Percentiles rank a stretch among this genome's conserved stretches.
phyloP scores from a whole-genome alignment of 1,140 invertebrate species.

The Pseudomyrmex sp. region DNA sequence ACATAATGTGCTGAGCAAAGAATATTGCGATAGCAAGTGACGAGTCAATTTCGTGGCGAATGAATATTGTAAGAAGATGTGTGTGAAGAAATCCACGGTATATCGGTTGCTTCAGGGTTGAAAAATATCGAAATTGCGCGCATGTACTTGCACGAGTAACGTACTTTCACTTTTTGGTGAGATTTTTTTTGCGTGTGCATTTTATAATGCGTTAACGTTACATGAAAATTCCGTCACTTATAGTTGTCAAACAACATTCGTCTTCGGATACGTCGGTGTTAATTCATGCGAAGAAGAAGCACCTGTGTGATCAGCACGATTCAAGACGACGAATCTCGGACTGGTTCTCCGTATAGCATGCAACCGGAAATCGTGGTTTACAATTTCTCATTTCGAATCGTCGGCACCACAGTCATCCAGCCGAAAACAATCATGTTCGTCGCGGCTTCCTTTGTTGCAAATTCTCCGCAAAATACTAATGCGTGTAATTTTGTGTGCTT shows the following conservation, averaged over 20 bases:
- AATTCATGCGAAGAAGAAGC: not conserved
- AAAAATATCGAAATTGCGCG: conserved; percentile 34
- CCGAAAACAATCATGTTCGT: conserved; percentile 14
- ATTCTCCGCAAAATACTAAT: conserved; percentile 14
- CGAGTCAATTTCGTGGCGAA: not conserved
- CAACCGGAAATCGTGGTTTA: conserved; percentile 43
- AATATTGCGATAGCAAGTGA: conserved; percentile 1
- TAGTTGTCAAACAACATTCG: not conserved
- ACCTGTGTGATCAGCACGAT: not conserved
- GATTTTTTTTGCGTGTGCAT: not conserved
- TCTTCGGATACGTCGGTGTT: conserved; percentile 7
- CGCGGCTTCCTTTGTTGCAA: conserved; percentile 20
- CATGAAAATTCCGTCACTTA: conserved; percentile 16
- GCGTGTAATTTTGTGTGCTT: conserved; percentile 26
- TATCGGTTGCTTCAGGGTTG: conserved; percentile 30
- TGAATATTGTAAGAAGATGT: not conserved
- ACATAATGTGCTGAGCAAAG: not conserved
- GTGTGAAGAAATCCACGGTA: conserved; percentile 14
- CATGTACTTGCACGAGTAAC: conserved; percentile 3
- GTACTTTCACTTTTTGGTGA: conserved; percentile 62
- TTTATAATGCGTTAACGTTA: not conserved
- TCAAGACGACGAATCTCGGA: not conserved
- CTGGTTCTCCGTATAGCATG: not conserved
- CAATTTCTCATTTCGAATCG: conserved; percentile 17
- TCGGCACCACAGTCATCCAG: conserved; percentile 3